phyloP scores from a whole-genome alignment of 2,888 invertebrate species.

The Drosophila anomalipes region DNA sequence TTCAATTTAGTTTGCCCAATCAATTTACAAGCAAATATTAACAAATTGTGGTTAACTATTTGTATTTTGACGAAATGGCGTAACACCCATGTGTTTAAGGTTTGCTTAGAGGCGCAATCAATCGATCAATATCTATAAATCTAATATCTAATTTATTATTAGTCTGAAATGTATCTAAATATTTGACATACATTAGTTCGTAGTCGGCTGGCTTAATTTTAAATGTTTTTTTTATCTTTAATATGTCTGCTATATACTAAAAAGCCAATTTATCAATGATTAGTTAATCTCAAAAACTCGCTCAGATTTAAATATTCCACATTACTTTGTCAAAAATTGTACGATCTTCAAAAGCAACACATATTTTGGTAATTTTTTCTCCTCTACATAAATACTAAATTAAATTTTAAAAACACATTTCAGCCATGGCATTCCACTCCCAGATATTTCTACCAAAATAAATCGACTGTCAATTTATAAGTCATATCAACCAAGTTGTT shows the following conservation, averaged over 20 bases:
- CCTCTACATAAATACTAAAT: background rate
- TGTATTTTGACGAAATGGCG: background rate
- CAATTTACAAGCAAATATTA: constrained; percentile 56
- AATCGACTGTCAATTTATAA: background rate
- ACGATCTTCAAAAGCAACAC: background rate
- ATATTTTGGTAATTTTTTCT: background rate
- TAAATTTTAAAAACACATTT: background rate
- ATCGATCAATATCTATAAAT: constrained; percentile 14
- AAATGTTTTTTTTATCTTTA: background rate
- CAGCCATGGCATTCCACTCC: background rate
- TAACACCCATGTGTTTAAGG: background rate
- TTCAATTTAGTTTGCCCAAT: constrained; percentile 24
- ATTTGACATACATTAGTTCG: background rate
- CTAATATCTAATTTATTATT: constrained; percentile 6
- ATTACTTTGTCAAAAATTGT: background rate
- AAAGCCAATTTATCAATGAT: no score
- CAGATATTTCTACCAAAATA: background rate
- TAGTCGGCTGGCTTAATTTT: background rate
- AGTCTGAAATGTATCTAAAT: background rate
- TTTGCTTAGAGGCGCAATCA: background rate
- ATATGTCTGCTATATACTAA: background rate
- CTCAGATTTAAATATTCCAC: background rate
- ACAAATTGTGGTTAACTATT: constrained; percentile 8
- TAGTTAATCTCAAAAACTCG: background rate
- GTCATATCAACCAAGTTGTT: background rate